These are phyloP conservation scores for Amia ocellicauda DNA, from an alignment of 2,113 vertebrate species.

Conservation along the genomic window DNA sequence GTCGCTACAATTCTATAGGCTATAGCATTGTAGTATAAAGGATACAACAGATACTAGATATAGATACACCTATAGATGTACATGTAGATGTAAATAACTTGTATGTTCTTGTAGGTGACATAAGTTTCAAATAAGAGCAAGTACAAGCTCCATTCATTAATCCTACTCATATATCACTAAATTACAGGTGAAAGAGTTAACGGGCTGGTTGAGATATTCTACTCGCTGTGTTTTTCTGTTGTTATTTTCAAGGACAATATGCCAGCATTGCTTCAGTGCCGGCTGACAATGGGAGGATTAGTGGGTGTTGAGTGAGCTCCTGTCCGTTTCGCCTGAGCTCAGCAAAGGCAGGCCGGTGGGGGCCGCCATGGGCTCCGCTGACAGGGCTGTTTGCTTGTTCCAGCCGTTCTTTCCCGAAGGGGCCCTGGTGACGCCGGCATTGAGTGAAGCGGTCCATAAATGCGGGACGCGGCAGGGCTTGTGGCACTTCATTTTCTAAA, in stretches of 20 bases:
- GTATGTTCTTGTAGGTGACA: no score
- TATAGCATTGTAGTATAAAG: no score
- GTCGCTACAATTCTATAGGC: no score
- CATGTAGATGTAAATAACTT: no score
- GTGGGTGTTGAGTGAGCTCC: constrained; percentile 37
- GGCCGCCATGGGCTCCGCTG: constrained; percentile 50
- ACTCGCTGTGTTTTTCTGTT: constrained; percentile 30
- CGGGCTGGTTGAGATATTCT: no score
- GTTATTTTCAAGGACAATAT: constrained; percentile 39
- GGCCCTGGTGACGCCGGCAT: constrained; percentile 52
- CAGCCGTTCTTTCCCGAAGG: constrained; percentile 57
- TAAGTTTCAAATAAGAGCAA: no score
- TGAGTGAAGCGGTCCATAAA: constrained; percentile 64
- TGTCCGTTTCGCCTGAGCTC: constrained; percentile 62
- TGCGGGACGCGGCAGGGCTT: constrained; percentile 43
- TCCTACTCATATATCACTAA: no score
- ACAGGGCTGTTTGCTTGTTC: constrained; percentile 72
- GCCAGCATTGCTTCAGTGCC: constrained; percentile 40
- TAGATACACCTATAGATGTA: no score
- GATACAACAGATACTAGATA: no score
- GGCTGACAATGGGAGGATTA: constrained; percentile 57
- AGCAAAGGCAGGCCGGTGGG: constrained; percentile 54
- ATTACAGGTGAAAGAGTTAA: no score
- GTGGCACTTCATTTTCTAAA: constrained; percentile 48
- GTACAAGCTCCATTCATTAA: no score